A percentile compares a stretch with the other conserved stretches of the same genome.
Conservation (phyloP, 2,888 invertebrate species). For the Zygothrica quintamaculata region DNA sequence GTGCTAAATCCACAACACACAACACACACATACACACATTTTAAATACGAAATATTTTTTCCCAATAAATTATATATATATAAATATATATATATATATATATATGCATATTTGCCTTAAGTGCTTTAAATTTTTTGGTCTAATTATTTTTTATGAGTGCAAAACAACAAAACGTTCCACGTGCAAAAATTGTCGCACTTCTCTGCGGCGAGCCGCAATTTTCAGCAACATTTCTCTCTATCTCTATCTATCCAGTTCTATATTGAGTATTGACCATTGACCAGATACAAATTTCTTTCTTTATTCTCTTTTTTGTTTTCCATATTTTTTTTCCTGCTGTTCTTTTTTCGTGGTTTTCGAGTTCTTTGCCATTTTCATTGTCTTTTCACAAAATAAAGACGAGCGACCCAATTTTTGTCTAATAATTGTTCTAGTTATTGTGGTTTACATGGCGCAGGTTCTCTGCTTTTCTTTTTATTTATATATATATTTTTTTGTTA, state of each 20-base stretch:
- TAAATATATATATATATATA: too few relatives aligned
- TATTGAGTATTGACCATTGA: slow-evolving; percentile 6
- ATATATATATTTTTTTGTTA: too few relatives aligned
- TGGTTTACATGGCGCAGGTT: slow-evolving; percentile 50
- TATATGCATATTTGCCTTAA: slow-evolving; percentile 25
- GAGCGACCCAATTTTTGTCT: slow-evolving; percentile 65
- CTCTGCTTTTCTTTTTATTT: slow-evolving; percentile 26
- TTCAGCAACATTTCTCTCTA: slow-evolving; percentile 10
- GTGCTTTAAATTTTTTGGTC: slow-evolving; percentile 79
- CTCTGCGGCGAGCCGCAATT: slow-evolving; percentile 68
- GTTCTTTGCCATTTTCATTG: slow-evolving; percentile 35
- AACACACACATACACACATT: too few relatives aligned
- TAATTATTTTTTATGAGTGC: slow-evolving; percentile 83
- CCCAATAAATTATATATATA: background rate
- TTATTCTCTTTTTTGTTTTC: slow-evolving; percentile 64
- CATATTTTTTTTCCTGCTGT: slow-evolving; percentile 54
- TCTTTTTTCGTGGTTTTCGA: slow-evolving; percentile 50
- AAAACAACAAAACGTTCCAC: too few relatives aligned
- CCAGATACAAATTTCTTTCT: slow-evolving; percentile 20
- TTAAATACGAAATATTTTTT: background rate
- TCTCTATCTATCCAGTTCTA: slow-evolving; percentile 4
- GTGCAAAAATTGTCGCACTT: slow-evolving; percentile 75
- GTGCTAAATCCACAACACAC: slow-evolving; percentile 6
- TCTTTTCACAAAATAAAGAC: slow-evolving; percentile 17
- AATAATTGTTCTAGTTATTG: slow-evolving; percentile 74